Evolutionary conservation across 2,888 invertebrate species (phyloP), one percentile per base, ranked within the genome.

Genomic region (Anthophora plumipes): DNA sequence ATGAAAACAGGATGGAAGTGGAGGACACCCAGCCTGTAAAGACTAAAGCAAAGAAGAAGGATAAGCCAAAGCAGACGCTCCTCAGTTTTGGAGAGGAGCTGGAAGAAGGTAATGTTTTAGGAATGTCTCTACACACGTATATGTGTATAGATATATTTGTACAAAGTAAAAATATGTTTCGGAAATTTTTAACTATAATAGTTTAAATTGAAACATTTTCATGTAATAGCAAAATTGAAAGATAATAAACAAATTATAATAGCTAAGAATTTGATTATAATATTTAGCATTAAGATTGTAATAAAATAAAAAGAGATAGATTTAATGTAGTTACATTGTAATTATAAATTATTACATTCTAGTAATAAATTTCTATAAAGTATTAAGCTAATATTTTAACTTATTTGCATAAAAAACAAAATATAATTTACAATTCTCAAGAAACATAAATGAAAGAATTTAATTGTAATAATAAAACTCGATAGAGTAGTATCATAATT

Each of bases 1-100:
- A 93, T 87, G 96, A 96, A 63, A 96, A 96, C 61, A 95, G 96
- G 82, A 93, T 94, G 85, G 94, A 94, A 80, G 94, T 94, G 50
- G 92, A 93, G 73, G 92, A 93, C 73, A 86, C 90, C 57, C 91
- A 90, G 73, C 94, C 94, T 37, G 94, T 94, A 88, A 94, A 94
- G 80, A 93, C 94, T 63, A 95, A 94, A 85, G 94, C 94, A 78
- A 95, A 94, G 85, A 93, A 85, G 90, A 93, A 89, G 90, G 92
- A 91, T 83, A 95, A 95, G 87, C 93, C 94, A 54, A 93, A 94
- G 85, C 95, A 96, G 93, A 94, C 94, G 80, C 94, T 97, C 79
- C 94, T 98, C 50, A 98, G 98, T 94, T 98, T 98, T 92, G 97
- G 96, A 84, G 96, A 97, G 88, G 93, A 93, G 88, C 90, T 93